Base-by-base conservation (phyloP, 2,797 vertebrate genomes). In the Catamblyrhynchus diadema region DNA sequence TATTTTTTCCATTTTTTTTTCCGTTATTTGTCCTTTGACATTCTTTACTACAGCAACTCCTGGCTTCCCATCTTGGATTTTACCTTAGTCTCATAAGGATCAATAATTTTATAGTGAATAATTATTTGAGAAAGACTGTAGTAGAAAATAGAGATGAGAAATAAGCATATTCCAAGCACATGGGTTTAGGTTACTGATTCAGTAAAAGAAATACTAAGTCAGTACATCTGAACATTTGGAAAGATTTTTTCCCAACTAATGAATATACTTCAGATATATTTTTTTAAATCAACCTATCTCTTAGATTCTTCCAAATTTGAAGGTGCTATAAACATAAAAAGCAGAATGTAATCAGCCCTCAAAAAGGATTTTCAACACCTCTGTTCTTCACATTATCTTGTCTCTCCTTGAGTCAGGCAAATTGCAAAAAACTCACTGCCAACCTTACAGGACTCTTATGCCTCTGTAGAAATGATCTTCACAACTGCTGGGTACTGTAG, bases 311-410 rank as follows among this genome's bases (percentile, higher is more conserved):
- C 42, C 59, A 91, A 67, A 60, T 64, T 13, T 77, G 67, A 85
- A 80, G 56, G 23, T 74, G 72, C 44, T 42, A 75, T 86, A 92
- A 91, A 81, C 66, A 94, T 24, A 75, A 0, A 27, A 93, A 83
- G 50, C 65, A 88, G 54, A 95, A 85, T 42, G 35, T 23, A 90
- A 83, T 48, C 81, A 95, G 24, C 56, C 35, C 41, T 85, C 45
- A 45, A 47, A 83, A 92, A 94, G 61, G 32, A 92, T 92, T 86
- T 93, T 93, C 92, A 79, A 81, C 65, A 83, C 75, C 75, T 95
- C 81, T 86, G 57, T 62, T 93, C 79, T 78, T 94, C 65, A 33
- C 62, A 61, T 95, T 74, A 57, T 92, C 86, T 93, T 94, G 71
- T 56, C 71, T 92, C 27, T 88, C 59, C 54, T 91, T 0, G 0